These are phyloP conservation scores for Emydoidea blandingii DNA, from an alignment of 2,797 vertebrate genomes.

Conservation along the genomic window DNA sequence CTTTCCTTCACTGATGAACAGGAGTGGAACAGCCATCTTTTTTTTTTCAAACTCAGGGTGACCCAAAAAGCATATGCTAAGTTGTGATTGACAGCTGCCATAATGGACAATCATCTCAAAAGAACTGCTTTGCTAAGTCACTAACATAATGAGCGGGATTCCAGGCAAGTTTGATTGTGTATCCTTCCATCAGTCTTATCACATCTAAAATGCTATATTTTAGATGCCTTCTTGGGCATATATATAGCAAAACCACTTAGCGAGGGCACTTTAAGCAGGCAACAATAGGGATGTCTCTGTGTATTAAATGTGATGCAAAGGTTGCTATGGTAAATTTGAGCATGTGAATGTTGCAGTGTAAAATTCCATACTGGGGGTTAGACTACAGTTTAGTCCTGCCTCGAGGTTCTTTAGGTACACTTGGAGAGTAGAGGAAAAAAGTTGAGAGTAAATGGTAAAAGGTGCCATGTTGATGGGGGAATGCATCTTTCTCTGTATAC, in stretches of 20 bases:
- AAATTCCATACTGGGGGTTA: constrained; percentile 53
- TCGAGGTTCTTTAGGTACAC: constrained; percentile 46
- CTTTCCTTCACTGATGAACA: constrained; percentile 39
- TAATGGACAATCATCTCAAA: constrained; percentile 79
- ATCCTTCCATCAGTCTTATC: constrained; percentile 75
- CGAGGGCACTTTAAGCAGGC: constrained; percentile 75
- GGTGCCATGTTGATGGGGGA: not conserved
- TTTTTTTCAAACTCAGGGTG: constrained; percentile 30
- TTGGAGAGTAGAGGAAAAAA: not conserved
- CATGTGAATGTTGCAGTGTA: constrained; percentile 43
- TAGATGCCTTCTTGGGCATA: constrained; percentile 69
- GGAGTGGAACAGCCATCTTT: constrained; percentile 17
- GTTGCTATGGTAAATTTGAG: constrained; percentile 72
- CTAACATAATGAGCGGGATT: constrained; percentile 78
- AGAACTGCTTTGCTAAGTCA: constrained; percentile 77
- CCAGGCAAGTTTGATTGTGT: constrained; percentile 73
- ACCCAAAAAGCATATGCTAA: constrained; percentile 72
- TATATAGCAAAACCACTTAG: constrained; percentile 75
- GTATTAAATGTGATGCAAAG: constrained; percentile 73
- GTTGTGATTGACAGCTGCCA: constrained; percentile 78
- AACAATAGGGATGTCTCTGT: constrained; percentile 62
- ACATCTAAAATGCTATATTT: not conserved
- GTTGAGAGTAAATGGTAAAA: not conserved
- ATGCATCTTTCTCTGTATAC: constrained; percentile 9
- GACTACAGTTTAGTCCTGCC: constrained; percentile 36